These are phyloP conservation scores for Ploceus nigricollis DNA, from an alignment of 2,113 vertebrate genomes.

Conservation along the genomic window DNA sequence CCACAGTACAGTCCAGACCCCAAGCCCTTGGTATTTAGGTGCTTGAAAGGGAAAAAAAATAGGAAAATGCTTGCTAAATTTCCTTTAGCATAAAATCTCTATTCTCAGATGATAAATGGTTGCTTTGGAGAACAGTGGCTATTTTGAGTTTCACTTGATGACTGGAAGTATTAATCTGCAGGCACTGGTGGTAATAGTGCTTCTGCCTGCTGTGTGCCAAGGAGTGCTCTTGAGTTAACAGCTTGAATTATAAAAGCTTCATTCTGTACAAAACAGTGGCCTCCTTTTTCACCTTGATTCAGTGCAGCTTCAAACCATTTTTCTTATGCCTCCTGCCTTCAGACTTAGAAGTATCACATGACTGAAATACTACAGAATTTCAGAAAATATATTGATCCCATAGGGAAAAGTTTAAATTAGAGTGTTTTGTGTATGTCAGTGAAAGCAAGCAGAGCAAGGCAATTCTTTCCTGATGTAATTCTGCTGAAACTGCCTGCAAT, in stretches of 20 bases:
- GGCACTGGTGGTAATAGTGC: background rate
- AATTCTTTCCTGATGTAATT: background rate
- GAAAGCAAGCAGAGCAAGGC: background rate
- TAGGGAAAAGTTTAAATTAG: background rate
- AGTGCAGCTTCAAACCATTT: background rate
- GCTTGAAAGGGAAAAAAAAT: background rate
- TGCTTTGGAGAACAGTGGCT: background rate
- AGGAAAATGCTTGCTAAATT: background rate
- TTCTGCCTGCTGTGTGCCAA: background rate
- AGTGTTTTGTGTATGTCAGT: background rate
- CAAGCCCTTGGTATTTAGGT: background rate
- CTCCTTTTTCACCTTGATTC: background rate
- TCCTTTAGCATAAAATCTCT: background rate
- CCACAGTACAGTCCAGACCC: background rate
- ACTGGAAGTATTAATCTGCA: constrained; percentile 9
- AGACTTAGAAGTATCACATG: background rate
- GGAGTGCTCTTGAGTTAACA: background rate
- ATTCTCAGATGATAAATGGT: background rate
- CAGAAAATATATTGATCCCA: background rate
- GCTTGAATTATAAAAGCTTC: background rate
- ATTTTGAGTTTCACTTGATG: background rate
- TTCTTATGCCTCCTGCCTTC: background rate
- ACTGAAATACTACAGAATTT: background rate
- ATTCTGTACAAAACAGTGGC: background rate
- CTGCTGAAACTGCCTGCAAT: background rate